Conservation (phyloP, 37 sponge, comb jelly and placozoan species). For the Halichondria panicea region DNA sequence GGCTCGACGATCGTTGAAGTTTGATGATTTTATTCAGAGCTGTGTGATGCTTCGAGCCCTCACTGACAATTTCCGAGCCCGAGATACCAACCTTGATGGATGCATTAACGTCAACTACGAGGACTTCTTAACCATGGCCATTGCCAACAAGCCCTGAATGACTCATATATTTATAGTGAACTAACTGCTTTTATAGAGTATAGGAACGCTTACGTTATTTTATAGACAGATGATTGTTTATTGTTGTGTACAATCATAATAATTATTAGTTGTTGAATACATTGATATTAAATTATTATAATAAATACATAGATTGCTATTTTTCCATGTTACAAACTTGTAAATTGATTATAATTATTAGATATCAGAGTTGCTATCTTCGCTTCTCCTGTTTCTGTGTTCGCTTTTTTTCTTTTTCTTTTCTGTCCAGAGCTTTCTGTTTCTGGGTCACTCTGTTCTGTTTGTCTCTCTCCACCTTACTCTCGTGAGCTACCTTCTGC, state of each 20-base stretch:
- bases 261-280: no score
- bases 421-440: conserved; percentile 59
- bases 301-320: no score
- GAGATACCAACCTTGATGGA: conserved; percentile 74
- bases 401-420: conserved; percentile 71
- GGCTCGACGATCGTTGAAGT: conserved; percentile 41
- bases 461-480: conserved; percentile 52
- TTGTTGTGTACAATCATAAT: no score
- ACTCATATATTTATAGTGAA: no score
- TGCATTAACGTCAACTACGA: conserved; percentile 78
- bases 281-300: no score
- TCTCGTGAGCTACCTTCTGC: conserved; percentile 56
- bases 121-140: conserved; percentile 89
- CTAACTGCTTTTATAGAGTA: no score
- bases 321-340: no score
- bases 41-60: conserved; percentile 79
- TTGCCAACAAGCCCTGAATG: conserved; percentile 74
- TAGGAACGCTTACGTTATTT: no score
- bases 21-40: conserved; percentile 88
- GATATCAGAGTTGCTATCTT: no score
- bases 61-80: conserved; percentile 72
- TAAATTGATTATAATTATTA: no score
- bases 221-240: no score
- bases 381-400: conserved; percentile 73
- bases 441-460: conserved; percentile 52